Evolutionary conservation across 2,113 vertebrate genomes (phyloP), one percentile per base, ranked within the genome.

Genomic region (Brachirus orientalis): DNA sequence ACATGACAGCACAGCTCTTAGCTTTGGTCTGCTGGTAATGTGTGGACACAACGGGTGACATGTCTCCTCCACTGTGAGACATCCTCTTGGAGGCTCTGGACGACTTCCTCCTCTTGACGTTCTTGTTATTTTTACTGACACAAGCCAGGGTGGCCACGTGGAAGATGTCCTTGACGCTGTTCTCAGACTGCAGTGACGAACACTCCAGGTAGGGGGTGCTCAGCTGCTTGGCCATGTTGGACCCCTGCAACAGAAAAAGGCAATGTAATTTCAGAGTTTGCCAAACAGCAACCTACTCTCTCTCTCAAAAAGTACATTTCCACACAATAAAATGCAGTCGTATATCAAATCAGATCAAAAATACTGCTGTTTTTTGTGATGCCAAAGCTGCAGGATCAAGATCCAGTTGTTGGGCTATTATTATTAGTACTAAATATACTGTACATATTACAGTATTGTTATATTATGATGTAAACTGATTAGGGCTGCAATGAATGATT

Each of bases 91-190:
- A 94, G 54, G 93, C 90, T 88, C 95, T 91, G 85, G 95, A 93
- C 87, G 95, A 93, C 87, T 96, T 96, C 94, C 95, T 95, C 16
- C 94, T 72, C 78, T 96, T 96, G 17, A 94, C 92, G 0, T 94
- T 95, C 87, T 96, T 96, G 85, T 93, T 94, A 75, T 90, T 94
- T 90, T 96, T 95, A 83, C 94, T 96, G 75, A 97, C 94, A 62
- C 95, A 96, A 0, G 96, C 95, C 92, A 97, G 90, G 7, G 96
- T 96, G 77, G 96, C 95, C 20, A 97, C 94, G 1, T 96, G 95
- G 58, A 97, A 97, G 92, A 97, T 96, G 95, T 97, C 96, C 80
- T 95, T 94, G 78, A 97, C 95, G 0, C 96, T 96, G 84, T 95
- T 96, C 83, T 97, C 95, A 0, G 96, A 97, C 90, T 96, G 95